These are phyloP conservation scores for Hystrix cristata DNA, from an alignment of 2,113 vertebrate species.

Conservation along the genomic window DNA sequence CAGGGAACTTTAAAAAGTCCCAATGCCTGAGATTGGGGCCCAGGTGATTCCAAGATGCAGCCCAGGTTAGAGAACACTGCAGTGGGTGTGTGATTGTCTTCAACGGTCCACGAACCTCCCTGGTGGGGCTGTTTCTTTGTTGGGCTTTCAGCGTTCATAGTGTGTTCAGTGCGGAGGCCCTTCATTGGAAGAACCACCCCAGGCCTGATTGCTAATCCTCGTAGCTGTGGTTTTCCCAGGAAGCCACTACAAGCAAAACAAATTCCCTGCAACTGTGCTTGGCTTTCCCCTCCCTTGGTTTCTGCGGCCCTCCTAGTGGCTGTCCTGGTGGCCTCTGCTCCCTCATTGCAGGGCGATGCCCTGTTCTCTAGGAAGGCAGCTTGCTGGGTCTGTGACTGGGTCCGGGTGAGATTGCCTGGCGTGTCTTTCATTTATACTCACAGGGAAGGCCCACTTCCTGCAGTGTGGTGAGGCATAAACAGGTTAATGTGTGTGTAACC, in stretches of 20 bases:
- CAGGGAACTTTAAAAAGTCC: background rate
- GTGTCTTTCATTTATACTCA: background rate
- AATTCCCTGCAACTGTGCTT: background rate
- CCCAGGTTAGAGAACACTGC: background rate
- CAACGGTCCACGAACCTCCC: background rate
- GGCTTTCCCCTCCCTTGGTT: background rate
- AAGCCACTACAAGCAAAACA: slow-evolving; percentile 36
- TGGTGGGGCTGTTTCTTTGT: background rate
- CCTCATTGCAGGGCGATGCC: background rate
- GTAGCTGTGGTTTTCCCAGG: slow-evolving; percentile 60
- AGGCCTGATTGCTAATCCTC: slow-evolving; percentile 6
- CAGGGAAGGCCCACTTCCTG: background rate
- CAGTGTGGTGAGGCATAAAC: background rate
- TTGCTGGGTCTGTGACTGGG: background rate
- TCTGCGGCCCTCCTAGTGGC: background rate
- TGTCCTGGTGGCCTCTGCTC: background rate
- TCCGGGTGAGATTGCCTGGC: background rate
- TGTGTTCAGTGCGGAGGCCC: background rate
- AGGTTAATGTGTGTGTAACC: background rate
- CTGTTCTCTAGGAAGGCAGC: background rate
- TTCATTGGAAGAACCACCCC: background rate
- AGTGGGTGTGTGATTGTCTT: background rate
- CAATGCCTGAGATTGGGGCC: background rate
- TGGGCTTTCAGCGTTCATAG: background rate
- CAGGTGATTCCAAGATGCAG: background rate